phyloP scores from a whole-genome alignment of 2,797 vertebrate species.

The Leptodactylus fallax region DNA sequence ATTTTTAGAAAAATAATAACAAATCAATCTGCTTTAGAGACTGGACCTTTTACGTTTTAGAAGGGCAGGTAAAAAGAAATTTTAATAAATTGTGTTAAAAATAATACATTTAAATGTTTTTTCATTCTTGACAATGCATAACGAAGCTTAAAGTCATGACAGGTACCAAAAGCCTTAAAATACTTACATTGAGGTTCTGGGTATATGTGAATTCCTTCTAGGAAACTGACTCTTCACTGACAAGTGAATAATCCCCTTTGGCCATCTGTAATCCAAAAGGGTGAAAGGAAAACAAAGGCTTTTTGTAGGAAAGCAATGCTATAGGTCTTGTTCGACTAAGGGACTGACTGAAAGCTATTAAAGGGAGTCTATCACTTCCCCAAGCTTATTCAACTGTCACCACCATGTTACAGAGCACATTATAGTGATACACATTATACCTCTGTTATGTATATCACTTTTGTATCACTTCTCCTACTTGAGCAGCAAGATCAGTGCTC shows the following conservation, averaged over 20 bases:
- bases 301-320: too few relatives aligned
- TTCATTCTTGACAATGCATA: not conserved
- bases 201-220: not conserved
- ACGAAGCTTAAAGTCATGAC: not conserved
- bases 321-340: not conserved
- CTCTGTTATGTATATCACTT: too few relatives aligned
- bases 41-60: not conserved
- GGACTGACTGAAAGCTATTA: not conserved
- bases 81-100: not conserved
- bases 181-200: not conserved
- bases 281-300: too few relatives aligned
- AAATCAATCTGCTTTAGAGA: not conserved
- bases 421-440: too few relatives aligned
- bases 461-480: too few relatives aligned
- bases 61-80: not conserved
- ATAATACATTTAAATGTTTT: not conserved
- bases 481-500: too few relatives aligned
- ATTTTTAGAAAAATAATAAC: conserved; percentile 2
- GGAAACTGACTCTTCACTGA: not conserved
- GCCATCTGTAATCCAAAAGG: not conserved
- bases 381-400: too few relatives aligned
- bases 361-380: too few relatives aligned
- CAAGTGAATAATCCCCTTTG: not conserved
- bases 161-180: not conserved
- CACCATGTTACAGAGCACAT: too few relatives aligned